Evolutionary conservation across 1,140 invertebrate genomes (phyloP), one percentile per base, ranked within the genome.

Genomic region (Aphaenogaster floridana): DNA sequence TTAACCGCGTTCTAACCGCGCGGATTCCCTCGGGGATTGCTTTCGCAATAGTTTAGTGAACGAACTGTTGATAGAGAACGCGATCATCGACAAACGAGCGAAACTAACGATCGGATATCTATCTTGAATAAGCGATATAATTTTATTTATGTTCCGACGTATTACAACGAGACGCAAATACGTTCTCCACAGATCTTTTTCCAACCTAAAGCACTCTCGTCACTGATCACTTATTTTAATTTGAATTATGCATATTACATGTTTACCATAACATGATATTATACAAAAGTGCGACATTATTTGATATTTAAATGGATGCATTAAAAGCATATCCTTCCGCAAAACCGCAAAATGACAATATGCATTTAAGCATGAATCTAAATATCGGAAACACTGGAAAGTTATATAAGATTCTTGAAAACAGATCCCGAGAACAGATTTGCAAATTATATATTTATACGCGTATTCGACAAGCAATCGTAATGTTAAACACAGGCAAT

Each of bases 1-100:
- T 11, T 50, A 74, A 50, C 72, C 59, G 36, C 45, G 42, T 39
- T 61, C 34, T 76, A 45, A 86, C 42, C 78, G 63, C 57, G 36
- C 21, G 21, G 15, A 21, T 81, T 54, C 36, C 48, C 28, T 45
- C 21, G 36, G 8, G 78, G 13, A 57, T 66, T 61, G 11, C 11
- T 50, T 79, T 79, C 36, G 36, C 52, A 11, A 76, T 39, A 17
- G 34, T 79, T 81, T 71, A 50, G 21, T 17, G 68, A 72, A 81
- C 9, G 34, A 57, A 15, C 15, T 21, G 50, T 48, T 64, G 28
- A 42, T 17, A 42, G 8, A 2, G 3, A 52, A 52, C 21, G 8
- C 52, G 57, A 78, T 59, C 36, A 5, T 57, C 17, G 34, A 34
- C 50, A 36, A 39, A 54, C 34, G 50, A n/a, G 2, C 36, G 39